Conservation (phyloP, 2,797 vertebrate genomes). For the Onychomys arenicola region DNA sequence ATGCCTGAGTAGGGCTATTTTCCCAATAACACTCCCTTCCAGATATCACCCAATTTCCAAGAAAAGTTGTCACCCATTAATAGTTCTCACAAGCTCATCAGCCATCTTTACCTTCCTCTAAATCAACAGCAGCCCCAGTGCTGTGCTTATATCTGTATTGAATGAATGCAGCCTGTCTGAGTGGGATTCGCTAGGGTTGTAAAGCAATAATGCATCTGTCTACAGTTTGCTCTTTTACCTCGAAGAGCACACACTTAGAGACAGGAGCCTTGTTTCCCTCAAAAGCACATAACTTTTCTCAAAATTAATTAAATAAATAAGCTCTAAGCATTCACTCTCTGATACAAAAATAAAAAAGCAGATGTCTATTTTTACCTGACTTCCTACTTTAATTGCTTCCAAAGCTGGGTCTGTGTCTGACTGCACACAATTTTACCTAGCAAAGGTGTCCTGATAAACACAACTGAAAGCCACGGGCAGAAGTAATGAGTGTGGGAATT, state of each 20-base stretch:
- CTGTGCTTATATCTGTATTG: slow-evolving; percentile 60
- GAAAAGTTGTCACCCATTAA: slow-evolving; percentile 47
- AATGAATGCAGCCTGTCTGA: slow-evolving; percentile 54
- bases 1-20: not conserved
- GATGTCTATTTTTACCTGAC: slow-evolving; percentile 56
- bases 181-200: slow-evolving; percentile 55
- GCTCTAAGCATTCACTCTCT: slow-evolving; percentile 38
- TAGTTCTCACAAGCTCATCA: slow-evolving; percentile 58
- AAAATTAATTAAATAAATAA: slow-evolving; percentile 58
- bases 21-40: not conserved
- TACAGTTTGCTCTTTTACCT: slow-evolving; percentile 67
- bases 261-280: not conserved
- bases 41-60: slow-evolving; percentile 27
- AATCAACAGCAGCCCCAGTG: slow-evolving; percentile 56
- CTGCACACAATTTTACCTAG: not conserved
- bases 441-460: slow-evolving; percentile 71
- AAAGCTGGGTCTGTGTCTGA: slow-evolving; percentile 53
- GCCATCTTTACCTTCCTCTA: slow-evolving; percentile 56
- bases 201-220: slow-evolving; percentile 69
- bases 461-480: slow-evolving; percentile 38
- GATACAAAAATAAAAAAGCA: not conserved
- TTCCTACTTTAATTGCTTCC: slow-evolving; percentile 75
- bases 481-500: slow-evolving; percentile 80
- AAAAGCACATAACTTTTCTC: not conserved
- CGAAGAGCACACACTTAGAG: slow-evolving; percentile 58